A percentile compares a stretch with the other conserved stretches of the same genome.
phyloP scores from a whole-genome alignment of 30 jellyfish, hydroid and myxozoan species.

The Turritopsis rubra region DNA sequence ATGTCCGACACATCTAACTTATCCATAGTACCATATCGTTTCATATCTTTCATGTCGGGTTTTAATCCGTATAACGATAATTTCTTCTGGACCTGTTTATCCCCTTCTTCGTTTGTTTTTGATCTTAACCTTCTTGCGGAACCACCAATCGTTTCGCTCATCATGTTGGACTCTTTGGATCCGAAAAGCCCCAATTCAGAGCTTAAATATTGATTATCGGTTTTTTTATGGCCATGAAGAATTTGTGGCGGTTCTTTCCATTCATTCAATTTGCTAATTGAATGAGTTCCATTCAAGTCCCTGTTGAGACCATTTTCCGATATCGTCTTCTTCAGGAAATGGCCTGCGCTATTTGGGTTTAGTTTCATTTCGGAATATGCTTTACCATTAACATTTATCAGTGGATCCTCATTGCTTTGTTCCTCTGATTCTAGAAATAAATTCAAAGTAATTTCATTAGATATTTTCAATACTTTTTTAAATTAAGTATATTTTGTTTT shows the following conservation, averaged over 20 bases:
- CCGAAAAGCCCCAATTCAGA: conserved; percentile 4
- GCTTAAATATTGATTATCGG: not conserved
- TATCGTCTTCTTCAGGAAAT: not conserved
- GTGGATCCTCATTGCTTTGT: not conserved
- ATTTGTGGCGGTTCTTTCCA: not conserved
- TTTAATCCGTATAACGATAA: conserved; percentile 3
- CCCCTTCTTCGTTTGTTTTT: not conserved
- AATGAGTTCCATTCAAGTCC: not conserved
- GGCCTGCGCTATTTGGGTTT: not conserved
- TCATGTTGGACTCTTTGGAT: not conserved
- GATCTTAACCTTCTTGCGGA: conserved; percentile 18
- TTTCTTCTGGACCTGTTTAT: not conserved
- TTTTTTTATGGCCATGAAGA: not conserved
- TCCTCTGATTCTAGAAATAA: not conserved
- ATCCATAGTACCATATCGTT: conserved; percentile 25
- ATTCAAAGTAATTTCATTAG: not conserved
- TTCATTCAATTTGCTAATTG: not conserved
- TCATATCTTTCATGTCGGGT: conserved; percentile 20
- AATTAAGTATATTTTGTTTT: no score
- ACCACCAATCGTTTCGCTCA: conserved; percentile 16
- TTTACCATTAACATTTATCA: not conserved
- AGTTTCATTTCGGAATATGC: not conserved
- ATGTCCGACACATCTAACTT: conserved; percentile 32
- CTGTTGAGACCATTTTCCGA: not conserved
- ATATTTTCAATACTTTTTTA: not conserved